A percentile compares a stretch with the other conserved stretches of the same genome.
phyloP scores from a whole-genome alignment of 2,888 invertebrate genomes.

The Drosophila helvetica region DNA sequence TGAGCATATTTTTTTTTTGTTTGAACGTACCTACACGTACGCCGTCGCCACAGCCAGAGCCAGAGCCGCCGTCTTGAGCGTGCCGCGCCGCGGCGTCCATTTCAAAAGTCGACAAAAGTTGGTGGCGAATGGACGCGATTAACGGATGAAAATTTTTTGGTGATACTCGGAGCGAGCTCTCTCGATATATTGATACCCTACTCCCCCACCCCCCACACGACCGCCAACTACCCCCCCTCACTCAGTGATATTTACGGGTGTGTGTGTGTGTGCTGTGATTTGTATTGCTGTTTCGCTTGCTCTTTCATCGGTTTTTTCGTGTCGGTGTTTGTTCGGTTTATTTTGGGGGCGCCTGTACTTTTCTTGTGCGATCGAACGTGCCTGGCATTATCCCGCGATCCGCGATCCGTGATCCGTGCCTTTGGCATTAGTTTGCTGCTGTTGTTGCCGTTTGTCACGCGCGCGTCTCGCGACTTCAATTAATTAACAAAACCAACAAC shows the following conservation, averaged over 20 bases:
- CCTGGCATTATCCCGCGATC: constrained; percentile 15
- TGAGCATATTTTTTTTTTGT: constrained; percentile 61
- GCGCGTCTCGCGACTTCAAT: constrained; percentile 54
- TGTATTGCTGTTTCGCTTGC: constrained; percentile 19
- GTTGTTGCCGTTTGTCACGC: constrained; percentile 59
- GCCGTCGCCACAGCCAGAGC: constrained; percentile 38
- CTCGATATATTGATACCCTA: constrained; percentile 14
- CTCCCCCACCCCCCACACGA: neutral
- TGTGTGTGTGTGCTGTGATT: constrained; percentile 45
- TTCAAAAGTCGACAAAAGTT: constrained; percentile 83
- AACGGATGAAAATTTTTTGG: constrained; percentile 69
- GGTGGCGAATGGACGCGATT: constrained; percentile 83
- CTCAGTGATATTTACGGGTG: constrained; percentile 4
- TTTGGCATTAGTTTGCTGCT: constrained; percentile 28
- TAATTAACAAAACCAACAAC: constrained; percentile 26
- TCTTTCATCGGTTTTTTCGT: constrained; percentile 1
- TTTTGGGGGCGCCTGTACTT: constrained; percentile 66
- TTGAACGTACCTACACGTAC: constrained; percentile 70
- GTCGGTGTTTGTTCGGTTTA: constrained; percentile 42
- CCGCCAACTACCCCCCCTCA: neutral
- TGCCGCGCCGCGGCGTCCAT: constrained; percentile 79
- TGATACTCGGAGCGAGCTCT: constrained; percentile 21
- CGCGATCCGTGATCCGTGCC: neutral
- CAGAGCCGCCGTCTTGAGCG: constrained; percentile 53
- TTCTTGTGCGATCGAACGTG: constrained; percentile 46